Evolutionary conservation across 2,888 invertebrate species (phyloP).

Genomic region (Tetragonisca angustula): DNA sequence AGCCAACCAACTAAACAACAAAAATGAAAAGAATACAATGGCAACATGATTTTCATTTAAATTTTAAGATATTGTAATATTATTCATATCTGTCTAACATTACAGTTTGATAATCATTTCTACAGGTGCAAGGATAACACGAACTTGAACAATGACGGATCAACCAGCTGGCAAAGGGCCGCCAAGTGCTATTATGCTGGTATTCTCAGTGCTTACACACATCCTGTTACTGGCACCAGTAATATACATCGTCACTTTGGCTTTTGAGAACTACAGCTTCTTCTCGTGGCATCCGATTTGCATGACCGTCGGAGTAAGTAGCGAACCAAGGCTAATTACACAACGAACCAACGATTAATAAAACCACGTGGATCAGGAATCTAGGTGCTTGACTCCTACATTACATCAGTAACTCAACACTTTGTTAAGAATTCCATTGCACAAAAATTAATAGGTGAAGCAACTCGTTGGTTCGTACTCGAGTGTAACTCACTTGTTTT

Average conservation of each 20-base stretch:
- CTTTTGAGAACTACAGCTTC: constrained; percentile 68
- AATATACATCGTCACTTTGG: constrained; percentile 77
- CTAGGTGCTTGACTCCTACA: constrained; percentile 22
- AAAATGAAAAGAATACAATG: too few relatives aligned
- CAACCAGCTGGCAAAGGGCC: constrained; percentile 65
- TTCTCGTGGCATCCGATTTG: constrained; percentile 82
- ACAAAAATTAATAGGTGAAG: not conserved
- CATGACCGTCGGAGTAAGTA: constrained; percentile 79
- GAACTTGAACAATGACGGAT: constrained; percentile 67
- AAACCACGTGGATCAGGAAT: constrained; percentile 22
- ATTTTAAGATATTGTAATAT: not conserved
- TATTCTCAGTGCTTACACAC: constrained; percentile 74
- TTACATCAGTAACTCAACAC: not conserved
- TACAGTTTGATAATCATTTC: not conserved
- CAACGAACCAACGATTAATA: not conserved
- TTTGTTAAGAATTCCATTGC: not conserved
- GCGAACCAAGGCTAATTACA: constrained; percentile 7
- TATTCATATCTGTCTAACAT: not conserved
- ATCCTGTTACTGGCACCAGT: constrained; percentile 77
- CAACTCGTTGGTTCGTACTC: constrained; percentile 9
- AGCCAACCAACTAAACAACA: too few relatives aligned
- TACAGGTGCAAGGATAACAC: constrained; percentile 5
- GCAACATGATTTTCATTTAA: not conserved
- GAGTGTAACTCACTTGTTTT: not conserved
- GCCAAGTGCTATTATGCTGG: constrained; percentile 71